These are phyloP conservation scores for Psilopsiagon aurifrons DNA, from an alignment of 2,113 vertebrate species.

Conservation along the genomic window DNA sequence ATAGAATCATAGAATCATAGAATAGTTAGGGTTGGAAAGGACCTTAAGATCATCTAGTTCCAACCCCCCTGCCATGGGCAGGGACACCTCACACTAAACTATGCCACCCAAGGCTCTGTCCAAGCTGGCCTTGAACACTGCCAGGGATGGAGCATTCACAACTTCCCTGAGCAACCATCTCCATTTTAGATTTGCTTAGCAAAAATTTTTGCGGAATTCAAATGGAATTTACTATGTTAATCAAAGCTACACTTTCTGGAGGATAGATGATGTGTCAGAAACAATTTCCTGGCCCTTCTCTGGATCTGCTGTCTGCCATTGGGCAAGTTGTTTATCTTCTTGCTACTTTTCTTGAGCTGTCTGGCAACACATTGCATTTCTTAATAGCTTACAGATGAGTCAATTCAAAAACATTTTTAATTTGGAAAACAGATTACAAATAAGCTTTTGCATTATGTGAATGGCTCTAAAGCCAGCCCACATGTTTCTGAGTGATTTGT, in stretches of 20 bases:
- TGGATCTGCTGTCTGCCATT: not conserved
- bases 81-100: too few relatives aligned
- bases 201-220: not conserved
- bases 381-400: not conserved
- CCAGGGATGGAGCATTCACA: too few relatives aligned
- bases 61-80: too few relatives aligned
- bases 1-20: too few relatives aligned
- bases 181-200: not conserved
- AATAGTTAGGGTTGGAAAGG: too few relatives aligned
- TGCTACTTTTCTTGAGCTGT: not conserved
- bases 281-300: not conserved
- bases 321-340: not conserved
- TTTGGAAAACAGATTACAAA: slow-evolving; percentile 32
- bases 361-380: not conserved
- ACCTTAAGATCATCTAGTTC: too few relatives aligned
- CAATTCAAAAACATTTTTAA: not conserved
- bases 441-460: slow-evolving; percentile 9
- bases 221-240: not conserved
- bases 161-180: not conserved
- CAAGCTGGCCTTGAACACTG: too few relatives aligned
- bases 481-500: slow-evolving; percentile 47
- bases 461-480: slow-evolving; percentile 47
- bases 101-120: too few relatives aligned
- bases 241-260: not conserved
- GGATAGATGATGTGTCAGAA: not conserved